Conservation (phyloP, 2,797 vertebrate species). For the Chelonia mydas region DNA sequence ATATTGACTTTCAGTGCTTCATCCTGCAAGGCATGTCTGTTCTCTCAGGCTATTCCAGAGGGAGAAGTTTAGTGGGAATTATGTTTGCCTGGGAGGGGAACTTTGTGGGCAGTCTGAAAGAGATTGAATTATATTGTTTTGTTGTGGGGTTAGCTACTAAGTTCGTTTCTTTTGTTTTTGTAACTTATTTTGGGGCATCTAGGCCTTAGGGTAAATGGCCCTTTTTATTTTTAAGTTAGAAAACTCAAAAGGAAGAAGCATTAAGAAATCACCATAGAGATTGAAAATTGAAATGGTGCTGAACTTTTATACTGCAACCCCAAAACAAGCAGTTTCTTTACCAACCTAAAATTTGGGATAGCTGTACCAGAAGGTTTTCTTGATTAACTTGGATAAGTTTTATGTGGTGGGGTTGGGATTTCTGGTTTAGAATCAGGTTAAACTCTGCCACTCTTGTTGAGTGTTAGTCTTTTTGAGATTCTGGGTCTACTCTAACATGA, state of each 20-base stretch:
- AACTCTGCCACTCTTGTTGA: background rate
- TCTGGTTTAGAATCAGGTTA: background rate
- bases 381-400: background rate
- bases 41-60: background rate
- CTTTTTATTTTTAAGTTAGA: background rate
- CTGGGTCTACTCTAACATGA: background rate
- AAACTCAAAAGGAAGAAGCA: slow-evolving; percentile 14
- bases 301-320: background rate
- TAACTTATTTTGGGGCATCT: background rate
- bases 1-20: background rate
- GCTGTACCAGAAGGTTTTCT: background rate
- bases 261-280: background rate
- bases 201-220: background rate
- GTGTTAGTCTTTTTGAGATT: background rate
- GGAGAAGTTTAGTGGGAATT: background rate
- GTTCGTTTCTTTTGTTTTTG: background rate
- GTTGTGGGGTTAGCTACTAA: slow-evolving; percentile 11
- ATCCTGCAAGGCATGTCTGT: background rate
- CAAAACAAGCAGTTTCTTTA: background rate
- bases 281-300: background rate
- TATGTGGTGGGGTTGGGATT: background rate
- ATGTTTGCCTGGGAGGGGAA: background rate
- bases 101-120: background rate
- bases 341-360: background rate
- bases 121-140: background rate